Percentiles rank a stretch among this genome's conserved stretches.
These are phyloP conservation scores for Molorchus minor DNA, from an alignment of 2,888 invertebrate species.

Conservation along the genomic window DNA sequence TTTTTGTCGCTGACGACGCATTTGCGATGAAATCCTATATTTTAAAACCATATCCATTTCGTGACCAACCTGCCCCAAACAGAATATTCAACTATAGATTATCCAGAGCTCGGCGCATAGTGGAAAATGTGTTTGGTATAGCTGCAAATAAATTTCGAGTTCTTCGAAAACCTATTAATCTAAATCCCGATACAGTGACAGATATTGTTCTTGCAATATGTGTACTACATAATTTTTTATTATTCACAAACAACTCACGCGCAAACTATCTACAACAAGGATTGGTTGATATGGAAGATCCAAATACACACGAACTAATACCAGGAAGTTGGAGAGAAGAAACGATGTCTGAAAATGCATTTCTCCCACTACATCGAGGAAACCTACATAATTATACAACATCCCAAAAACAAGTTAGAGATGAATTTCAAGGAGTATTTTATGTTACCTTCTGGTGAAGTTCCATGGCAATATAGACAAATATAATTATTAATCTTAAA, in stretches of 20 bases:
- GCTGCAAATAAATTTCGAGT: conserved; percentile 16
- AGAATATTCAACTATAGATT: conserved; percentile 24
- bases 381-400: background rate
- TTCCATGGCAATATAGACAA: background rate
- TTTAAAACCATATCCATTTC: conserved; percentile 32
- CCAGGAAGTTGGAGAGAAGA: conserved; percentile 3
- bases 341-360: background rate
- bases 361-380: background rate
- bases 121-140: conserved; percentile 5
- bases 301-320: conserved; percentile 1
- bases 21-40: conserved; percentile 33
- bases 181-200: conserved; percentile 6
- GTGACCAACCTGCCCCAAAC: conserved; percentile 30
- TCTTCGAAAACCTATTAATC: conserved; percentile 10
- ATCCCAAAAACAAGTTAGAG: background rate
- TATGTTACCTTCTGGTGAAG: background rate
- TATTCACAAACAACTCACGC: background rate
- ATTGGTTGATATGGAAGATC: conserved; percentile 17
- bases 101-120: conserved; percentile 19
- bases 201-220: conserved; percentile 21
- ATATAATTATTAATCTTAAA: background rate
- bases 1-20: conserved; percentile 36
- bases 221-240: conserved; percentile 17
- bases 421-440: background rate
- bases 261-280: conserved; percentile 8